phyloP scores from a whole-genome alignment of 2,888 invertebrate genomes.

The Lottia scabra region DNA sequence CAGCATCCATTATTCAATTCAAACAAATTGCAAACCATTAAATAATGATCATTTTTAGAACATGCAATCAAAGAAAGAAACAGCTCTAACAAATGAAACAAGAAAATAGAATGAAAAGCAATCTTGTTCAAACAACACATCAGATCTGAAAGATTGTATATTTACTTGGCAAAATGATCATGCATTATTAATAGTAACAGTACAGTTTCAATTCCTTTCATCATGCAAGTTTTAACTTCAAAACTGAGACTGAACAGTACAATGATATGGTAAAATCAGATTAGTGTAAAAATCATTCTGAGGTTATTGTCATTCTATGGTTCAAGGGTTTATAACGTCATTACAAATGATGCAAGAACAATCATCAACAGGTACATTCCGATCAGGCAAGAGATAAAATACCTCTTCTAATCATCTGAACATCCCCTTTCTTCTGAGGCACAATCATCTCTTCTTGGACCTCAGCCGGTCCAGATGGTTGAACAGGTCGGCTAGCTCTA shows the following conservation, averaged over 20 bases:
- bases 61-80: background rate
- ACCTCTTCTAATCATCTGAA: background rate
- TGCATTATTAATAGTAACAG: background rate
- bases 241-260: no score
- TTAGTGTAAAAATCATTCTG: no score
- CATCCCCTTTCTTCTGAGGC: background rate
- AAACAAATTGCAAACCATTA: no score
- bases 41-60: no score
- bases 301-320: no score
- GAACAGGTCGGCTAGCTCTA: background rate
- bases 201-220: background rate
- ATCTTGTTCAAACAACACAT: conserved; percentile 12
- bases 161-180: conserved; percentile 12
- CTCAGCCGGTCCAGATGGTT: background rate
- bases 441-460: background rate
- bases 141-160: no score
- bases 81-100: no score
- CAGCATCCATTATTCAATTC: no score
- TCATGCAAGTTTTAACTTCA: no score
- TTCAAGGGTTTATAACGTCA: no score
- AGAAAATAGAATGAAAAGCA: no score
- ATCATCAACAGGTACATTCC: conserved; percentile 10
- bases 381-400: background rate
- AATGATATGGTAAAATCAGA: no score
- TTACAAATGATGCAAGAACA: background rate